Base-by-base conservation (phyloP, 2,113 vertebrate genomes). In the Pluvianellus socialis region DNA sequence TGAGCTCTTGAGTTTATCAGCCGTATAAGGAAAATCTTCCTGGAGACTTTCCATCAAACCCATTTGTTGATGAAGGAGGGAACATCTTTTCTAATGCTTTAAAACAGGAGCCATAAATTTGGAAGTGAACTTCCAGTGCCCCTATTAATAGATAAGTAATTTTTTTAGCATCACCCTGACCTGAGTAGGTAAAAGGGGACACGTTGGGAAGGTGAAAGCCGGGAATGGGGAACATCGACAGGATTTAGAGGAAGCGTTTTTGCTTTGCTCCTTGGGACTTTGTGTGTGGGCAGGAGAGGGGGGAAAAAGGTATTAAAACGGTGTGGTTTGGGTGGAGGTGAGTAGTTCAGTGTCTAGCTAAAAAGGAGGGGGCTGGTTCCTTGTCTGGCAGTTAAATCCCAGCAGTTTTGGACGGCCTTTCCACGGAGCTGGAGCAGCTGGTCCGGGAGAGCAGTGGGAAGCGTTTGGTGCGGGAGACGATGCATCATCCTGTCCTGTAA, bases 31-130 rank as follows among this genome's bases (percentile, higher is more conserved):
- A 89, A 96, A 91, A 91, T 32, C 79, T 87, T 85, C 47, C 92
- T 96, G 96, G 96, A 96, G 95, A 22, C 68, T 76, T 96, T 97
- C 94, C 96, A 97, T 92, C 86, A 84, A 79, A 47, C 16, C 68
- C 95, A 96, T 96, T 97, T 96, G 95, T 81, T 85, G 95, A 96
- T 96, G 96, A 96, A 80, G 91, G 76, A 75, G 86, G 86, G 88
- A 92, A 56, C 44, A 40, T 96, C 76, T 89, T 38, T 71, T 7
- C 79, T 72, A 74, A 9, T 8, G 53, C 59, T 76, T 77, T 71
- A 6, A 27, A 94, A 14, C 30, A 9, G 65, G 49, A 90, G 53
- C 73, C 65, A 49, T 89, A 63, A 67, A 68, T 92, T 79, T 23
- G 30, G 47, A 6, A 23, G n/a, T 92, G 91, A 94, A 93, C 92